phyloP scores from a whole-genome alignment of 2,113 vertebrate genomes.

The Hystrix brachyura region DNA sequence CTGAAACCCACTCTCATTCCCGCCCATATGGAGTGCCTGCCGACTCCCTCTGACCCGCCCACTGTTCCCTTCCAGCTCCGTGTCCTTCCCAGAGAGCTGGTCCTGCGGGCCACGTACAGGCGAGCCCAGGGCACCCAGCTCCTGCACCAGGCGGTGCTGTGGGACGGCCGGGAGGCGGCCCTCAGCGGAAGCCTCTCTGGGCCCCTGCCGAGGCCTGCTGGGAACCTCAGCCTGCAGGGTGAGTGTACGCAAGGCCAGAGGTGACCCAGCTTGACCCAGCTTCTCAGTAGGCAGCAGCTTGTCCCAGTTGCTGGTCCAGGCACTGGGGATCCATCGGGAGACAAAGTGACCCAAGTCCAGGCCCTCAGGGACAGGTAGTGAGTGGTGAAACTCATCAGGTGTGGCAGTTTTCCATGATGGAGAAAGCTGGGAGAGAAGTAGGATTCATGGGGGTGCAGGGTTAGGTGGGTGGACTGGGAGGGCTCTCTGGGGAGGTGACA shows the following conservation, averaged over 20 bases:
- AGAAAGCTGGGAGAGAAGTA: not conserved
- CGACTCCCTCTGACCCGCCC: rapidly evolving
- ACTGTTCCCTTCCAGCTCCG: conserved; percentile 84
- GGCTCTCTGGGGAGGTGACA: too few species aligned
- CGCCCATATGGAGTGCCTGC: rapidly evolving
- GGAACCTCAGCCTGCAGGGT: conserved; percentile 88
- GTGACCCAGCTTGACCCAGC: rapidly evolving
- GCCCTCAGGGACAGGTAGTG: not conserved
- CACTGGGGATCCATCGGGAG: rapidly evolving
- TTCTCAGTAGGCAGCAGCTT: not conserved
- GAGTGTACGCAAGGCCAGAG: conserved; percentile 47
- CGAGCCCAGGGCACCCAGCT: conserved; percentile 79
- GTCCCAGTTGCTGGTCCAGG: not conserved
- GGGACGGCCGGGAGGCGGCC: conserved; percentile 87
- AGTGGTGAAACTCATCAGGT: not conserved
- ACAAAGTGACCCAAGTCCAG: not conserved
- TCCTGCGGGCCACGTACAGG: conserved; percentile 84
- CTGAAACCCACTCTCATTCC: not conserved
- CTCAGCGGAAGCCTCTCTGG: conserved; percentile 84
- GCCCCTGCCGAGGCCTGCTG: conserved; percentile 84
- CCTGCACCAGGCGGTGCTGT: conserved; percentile 86
- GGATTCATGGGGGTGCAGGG: not conserved
- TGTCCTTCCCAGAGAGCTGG: conserved; percentile 85
- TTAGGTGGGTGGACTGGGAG: not conserved
- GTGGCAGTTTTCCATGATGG: not conserved